Evolutionary conservation across 1,140 invertebrate genomes (phyloP), one percentile per base, ranked within the genome.

Genomic region (Teleogryllus occipitalis): DNA sequence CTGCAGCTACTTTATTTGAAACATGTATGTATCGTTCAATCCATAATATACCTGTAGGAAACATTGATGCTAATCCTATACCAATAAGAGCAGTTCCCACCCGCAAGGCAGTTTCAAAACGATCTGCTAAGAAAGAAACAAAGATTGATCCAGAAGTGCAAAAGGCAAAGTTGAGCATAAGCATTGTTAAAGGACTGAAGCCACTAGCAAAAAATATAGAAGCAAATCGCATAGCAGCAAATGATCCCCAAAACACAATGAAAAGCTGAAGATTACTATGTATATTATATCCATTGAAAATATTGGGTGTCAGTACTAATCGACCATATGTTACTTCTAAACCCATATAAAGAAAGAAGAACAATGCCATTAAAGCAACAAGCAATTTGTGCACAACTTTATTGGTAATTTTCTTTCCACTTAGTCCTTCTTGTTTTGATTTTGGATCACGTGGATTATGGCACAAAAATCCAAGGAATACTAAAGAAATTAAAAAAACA

Each of bases 21-120:
- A 89, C 83, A 72, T 85, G 84, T 48, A 89, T 86, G 81, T 88
- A 86, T 74, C 85, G 82, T 81, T 89, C 87, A 39, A 87, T 84
- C 88, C 88, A 89, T 15, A 87, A 83, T 12, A 89, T 84, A 65
- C 82, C 85, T 0, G 87, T 86, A 0, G 88, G 87, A 80, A 88
- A 88, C 14, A 88, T 85, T 10, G 88, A 88, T 0, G 88, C 87
- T 82, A 89, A 83, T 78, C 88, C 88, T 7, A 89, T 79, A 10
- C 88, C 88, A 21, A 87, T 79, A 4, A 86, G 46, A 39, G 84
- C 82, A 8, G 85, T 81, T 46, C 84, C 83, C 8, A 83, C 75
- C 84, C 84, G 85, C n/a, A 86, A 49, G 14, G 84, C 81, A 47
- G 82, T 82, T 54, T 85, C 82, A 12, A 82, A 80, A 10, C 81